Evolutionary conservation across 1,140 invertebrate species (phyloP).

Genomic region (Aphaenogaster rudis): DNA sequence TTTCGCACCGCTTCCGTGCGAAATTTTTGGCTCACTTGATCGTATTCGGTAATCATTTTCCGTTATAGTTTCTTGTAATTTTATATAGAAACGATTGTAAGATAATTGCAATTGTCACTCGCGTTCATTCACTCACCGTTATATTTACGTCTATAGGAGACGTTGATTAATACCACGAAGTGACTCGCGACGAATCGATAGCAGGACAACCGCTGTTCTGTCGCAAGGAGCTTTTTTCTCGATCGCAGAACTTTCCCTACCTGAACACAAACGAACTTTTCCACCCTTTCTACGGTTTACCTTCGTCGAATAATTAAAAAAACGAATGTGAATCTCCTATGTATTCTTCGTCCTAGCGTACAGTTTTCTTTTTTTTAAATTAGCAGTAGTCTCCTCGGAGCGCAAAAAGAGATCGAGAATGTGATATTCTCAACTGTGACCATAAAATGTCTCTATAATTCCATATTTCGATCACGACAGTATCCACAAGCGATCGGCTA

Average conservation of each 20-base stretch:
- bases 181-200: slow-evolving; percentile 38
- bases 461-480: neutral
- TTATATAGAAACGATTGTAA: neutral
- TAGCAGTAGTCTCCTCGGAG: neutral
- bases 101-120: slow-evolving; percentile 6
- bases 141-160: neutral
- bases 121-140: neutral
- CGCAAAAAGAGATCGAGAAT: slow-evolving; percentile 1
- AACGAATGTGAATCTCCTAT: neutral
- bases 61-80: neutral
- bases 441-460: slow-evolving; percentile 34
- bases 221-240: slow-evolving; percentile 37
- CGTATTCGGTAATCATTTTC: neutral
- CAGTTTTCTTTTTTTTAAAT: slow-evolving; percentile 7
- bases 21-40: neutral
- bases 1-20: neutral
- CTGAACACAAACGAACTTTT: slow-evolving; percentile 35
- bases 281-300: neutral
- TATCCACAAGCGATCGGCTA: neutral
- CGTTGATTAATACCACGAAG: slow-evolving; percentile 33
- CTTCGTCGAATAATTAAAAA: slow-evolving; percentile 31
- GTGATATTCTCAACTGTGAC: neutral
- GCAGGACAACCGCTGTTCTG: neutral
- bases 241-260: slow-evolving; percentile 30
- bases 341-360: neutral